These are phyloP conservation scores for Cryptoblepharus egeriae DNA, from an alignment of 2,797 vertebrate genomes.

Conservation along the genomic window DNA sequence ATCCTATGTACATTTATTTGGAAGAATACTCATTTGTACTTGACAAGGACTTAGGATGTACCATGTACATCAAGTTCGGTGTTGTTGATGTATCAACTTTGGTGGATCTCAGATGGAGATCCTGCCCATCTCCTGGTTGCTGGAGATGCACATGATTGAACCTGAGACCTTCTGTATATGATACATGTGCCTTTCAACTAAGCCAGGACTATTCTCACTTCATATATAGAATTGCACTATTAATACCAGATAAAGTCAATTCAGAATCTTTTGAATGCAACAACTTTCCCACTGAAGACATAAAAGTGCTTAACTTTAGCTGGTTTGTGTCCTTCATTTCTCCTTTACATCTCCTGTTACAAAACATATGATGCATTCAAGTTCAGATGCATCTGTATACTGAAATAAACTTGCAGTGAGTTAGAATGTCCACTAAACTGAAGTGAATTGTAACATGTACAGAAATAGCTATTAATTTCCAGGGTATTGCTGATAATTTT, in stretches of 20 bases:
- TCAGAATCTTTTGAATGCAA: neutral
- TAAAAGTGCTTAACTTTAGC: neutral
- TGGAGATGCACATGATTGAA: too few species aligned
- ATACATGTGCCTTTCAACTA: too few species aligned
- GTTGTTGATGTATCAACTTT: too few species aligned
- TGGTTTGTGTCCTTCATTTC: neutral
- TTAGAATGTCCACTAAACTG: too few species aligned
- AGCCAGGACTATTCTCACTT: neutral
- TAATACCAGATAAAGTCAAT: neutral
- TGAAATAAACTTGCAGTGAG: neutral
- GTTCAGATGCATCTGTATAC: neutral
- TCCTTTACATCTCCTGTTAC: neutral
- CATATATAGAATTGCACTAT: neutral
- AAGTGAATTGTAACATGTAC: too few species aligned
- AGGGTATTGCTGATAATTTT: conserved; percentile 49
- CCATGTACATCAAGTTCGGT: too few species aligned
- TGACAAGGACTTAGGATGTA: too few species aligned
- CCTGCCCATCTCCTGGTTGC: too few species aligned
- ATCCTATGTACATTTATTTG: neutral
- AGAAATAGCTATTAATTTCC: conserved; percentile 42
- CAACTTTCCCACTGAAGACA: neutral
- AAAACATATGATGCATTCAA: neutral
- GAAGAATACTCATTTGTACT: neutral
- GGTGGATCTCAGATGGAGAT: too few species aligned
- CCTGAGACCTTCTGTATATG: too few species aligned